Base-by-base conservation (phyloP, 2,888 invertebrate species). In the Agriopis aurantiaria region DNA sequence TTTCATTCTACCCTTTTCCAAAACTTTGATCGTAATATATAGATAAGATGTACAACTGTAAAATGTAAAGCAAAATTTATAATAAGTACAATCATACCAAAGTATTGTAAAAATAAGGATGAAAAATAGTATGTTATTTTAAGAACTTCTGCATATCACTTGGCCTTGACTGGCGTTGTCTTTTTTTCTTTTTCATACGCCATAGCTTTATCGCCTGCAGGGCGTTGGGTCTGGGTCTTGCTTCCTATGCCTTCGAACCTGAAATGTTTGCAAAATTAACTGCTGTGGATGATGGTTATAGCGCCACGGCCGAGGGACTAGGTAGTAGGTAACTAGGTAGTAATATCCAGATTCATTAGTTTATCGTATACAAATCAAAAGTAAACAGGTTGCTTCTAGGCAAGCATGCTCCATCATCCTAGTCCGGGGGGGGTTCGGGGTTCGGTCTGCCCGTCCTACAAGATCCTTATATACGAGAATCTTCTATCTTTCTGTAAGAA, bases 181-280 rank as follows among this genome's bases (percentile, higher is more conserved):
- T 48, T 40, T 17, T 41, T 52, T 48, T 78, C 73, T 70, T 87
- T 85, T 72, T 82, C 73, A 68, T 80, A 85, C 60, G 75, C 79
- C 87, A 89, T 88, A 33, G 91, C 90, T 78, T 91, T 91, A 76
- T 92, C 92, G 5, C 81, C 83, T 23, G 83, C 69, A 2, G 81
- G 57, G 8, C 93, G 88, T 79, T 85, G 89, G 58, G n/a, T 82
- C 48, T 75, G 46, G 11, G 88, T 90, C 79, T 88, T 91, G 69
- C 88, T 86, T 63, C 79, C 80, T 58, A 92, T 74, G 17, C 84
- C 84, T 77, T 91, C 81, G 74, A 93, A 94, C 83, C 93, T 93
- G 81, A 61, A 85, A 83, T 45, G 0, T 12, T 5, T 14, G 3
- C 9, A 33, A 33, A 52, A 23, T 10, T 3, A 55, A 53, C 33